These are phyloP conservation scores for Cheiracanthium punctorium DNA, from an alignment of 2,888 invertebrate genomes.

Conservation along the genomic window DNA sequence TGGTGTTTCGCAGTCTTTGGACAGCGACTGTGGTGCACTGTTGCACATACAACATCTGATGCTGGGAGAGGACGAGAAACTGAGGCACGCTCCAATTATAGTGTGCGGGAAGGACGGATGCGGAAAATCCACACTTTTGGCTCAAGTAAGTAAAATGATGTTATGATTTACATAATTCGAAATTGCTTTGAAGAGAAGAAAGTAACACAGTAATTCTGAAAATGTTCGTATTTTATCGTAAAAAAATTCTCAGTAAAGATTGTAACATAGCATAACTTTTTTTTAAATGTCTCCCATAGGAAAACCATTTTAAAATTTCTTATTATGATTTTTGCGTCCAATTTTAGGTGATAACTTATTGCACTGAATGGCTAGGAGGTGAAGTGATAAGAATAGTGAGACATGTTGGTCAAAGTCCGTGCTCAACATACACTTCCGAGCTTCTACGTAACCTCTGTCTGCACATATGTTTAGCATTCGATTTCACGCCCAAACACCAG, in stretches of 20 bases:
- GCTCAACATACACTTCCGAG: conserved; percentile 88
- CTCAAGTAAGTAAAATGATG: conserved; percentile 81
- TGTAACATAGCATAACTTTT: no score
- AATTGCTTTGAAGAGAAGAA: no score
- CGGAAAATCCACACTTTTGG: conserved; percentile 87
- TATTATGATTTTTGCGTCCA: neutral
- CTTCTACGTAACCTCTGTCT: conserved; percentile 87
- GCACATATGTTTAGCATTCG: conserved; percentile 87
- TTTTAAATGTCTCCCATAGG: no score
- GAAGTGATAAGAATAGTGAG: conserved; percentile 79
- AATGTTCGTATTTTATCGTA: neutral
- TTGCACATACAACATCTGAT: conserved; percentile 72
- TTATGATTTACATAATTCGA: no score
- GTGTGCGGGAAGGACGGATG: conserved; percentile 86
- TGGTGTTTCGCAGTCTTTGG: conserved; percentile 71
- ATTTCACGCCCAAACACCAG: conserved; percentile 85
- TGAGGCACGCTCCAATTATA: conserved; percentile 83
- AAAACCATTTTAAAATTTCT: no score
- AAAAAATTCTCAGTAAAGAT: neutral
- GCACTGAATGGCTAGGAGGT: conserved; percentile 77
- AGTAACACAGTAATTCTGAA: no score
- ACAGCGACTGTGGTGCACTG: conserved; percentile 71
- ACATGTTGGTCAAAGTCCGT: conserved; percentile 84
- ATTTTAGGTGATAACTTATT: conserved; percentile 70
- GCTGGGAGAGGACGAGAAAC: conserved; percentile 61